Evolutionary conservation across 2,888 invertebrate species (phyloP).

Genomic region (Polydrusus tereticollis): DNA sequence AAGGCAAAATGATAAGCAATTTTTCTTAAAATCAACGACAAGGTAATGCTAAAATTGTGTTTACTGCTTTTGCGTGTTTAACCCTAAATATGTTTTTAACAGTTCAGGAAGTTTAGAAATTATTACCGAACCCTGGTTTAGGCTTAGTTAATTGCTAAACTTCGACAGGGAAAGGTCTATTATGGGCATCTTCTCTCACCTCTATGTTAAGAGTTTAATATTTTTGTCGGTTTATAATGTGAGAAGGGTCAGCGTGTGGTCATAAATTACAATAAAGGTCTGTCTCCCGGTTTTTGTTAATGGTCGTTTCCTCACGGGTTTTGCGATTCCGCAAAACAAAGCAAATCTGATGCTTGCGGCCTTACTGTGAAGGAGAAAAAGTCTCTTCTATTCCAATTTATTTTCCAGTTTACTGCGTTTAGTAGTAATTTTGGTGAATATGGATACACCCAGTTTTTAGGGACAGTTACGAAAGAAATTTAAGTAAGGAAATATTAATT

Average conservation of each 20-base stretch:
- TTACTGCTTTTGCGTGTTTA: no score
- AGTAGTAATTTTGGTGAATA: no score
- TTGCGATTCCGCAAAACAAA: background rate
- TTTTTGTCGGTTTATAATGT: constrained; percentile 44
- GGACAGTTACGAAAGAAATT: no score
- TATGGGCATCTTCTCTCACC: constrained; percentile 19
- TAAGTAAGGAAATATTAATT: no score
- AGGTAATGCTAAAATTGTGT: no score
- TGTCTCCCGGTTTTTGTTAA: constrained; percentile 40
- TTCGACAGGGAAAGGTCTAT: constrained; percentile 26
- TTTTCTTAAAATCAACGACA: no score
- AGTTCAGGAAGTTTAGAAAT: constrained; percentile 34
- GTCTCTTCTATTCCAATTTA: no score
- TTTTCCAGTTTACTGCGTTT: no score
- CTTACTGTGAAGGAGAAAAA: background rate
- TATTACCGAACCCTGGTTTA: constrained; percentile 12
- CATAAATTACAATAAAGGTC: constrained; percentile 44
- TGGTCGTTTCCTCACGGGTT: constrained; percentile 3
- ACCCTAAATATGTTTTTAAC: no score
- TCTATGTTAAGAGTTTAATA: constrained; percentile 28
- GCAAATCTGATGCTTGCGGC: background rate
- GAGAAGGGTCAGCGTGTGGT: constrained; percentile 43
- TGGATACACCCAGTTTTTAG: no score
- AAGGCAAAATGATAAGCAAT: no score
- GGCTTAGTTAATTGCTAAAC: constrained; percentile 15